Percentiles rank a stretch among this genome's conserved stretches.
Conservation (phyloP, 2,113 vertebrate genomes). For the Hydrochoerus hydrochaeris region DNA sequence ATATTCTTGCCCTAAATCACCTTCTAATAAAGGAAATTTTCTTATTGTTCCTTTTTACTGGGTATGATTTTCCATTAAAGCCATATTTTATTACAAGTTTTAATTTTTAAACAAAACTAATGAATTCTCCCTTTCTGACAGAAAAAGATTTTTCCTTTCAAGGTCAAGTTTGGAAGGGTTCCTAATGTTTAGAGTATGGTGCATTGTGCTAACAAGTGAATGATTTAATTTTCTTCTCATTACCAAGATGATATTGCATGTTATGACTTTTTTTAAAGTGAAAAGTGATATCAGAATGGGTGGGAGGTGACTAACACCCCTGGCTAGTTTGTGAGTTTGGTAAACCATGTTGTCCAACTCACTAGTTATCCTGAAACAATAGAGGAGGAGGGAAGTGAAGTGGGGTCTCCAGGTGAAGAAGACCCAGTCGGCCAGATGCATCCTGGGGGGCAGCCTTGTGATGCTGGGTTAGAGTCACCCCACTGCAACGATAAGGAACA, state of each 20-base stretch:
- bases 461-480: neutral
- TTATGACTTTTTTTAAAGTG: constrained; percentile 1
- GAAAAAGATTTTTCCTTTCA: neutral
- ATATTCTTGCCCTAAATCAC: constrained; percentile 18
- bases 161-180: neutral
- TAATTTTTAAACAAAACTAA: constrained; percentile 38
- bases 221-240: neutral
- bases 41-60: neutral
- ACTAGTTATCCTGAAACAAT: constrained; percentile 89
- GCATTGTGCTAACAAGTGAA: neutral
- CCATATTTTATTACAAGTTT: constrained; percentile 30
- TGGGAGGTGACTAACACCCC: neutral
- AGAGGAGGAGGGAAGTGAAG: constrained; percentile 88
- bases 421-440: constrained; percentile 41
- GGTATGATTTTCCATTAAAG: neutral
- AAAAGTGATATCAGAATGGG: neutral
- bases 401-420: constrained; percentile 77
- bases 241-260: neutral
- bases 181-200: neutral
- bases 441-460: constrained; percentile 52
- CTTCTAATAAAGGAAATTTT: constrained; percentile 35
- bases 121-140: constrained; percentile 1
- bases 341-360: constrained; percentile 83
- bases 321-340: constrained; percentile 20
- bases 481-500: constrained; percentile 12